Conservation (phyloP, 2,888 invertebrate genomes). For the Spilarctia lutea region DNA sequence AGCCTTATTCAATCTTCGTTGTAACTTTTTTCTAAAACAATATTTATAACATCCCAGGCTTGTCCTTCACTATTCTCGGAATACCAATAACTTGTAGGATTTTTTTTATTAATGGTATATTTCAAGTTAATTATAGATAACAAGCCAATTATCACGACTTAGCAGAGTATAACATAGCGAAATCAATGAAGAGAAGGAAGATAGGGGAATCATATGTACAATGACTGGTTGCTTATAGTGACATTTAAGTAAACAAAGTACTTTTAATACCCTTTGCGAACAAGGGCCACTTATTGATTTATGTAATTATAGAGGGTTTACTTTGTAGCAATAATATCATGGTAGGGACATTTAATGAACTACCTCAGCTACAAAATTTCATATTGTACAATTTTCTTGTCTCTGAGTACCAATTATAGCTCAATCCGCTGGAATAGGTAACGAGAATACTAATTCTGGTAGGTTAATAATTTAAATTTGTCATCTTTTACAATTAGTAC, state of each 20-base stretch:
- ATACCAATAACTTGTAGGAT: not conserved
- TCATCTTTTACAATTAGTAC: no score
- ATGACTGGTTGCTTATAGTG: slow-evolving; percentile 58
- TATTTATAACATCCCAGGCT: not conserved
- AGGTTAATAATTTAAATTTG: not conserved
- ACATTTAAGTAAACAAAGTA: slow-evolving; percentile 59
- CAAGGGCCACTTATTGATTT: slow-evolving; percentile 31
- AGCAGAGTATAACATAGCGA: not conserved
- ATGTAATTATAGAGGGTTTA: slow-evolving; percentile 31
- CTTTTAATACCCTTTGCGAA: slow-evolving; percentile 28
- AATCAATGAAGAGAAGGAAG: not conserved
- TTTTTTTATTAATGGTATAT: not conserved
- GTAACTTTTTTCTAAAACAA: slow-evolving; percentile 22
- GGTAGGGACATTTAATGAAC: slow-evolving; percentile 10
- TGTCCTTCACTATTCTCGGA: slow-evolving; percentile 1
- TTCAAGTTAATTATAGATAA: not conserved
- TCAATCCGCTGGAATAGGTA: not conserved
- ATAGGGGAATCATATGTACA: slow-evolving; percentile 12
- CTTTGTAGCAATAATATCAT: slow-evolving; percentile 5
- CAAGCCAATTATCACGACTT: not conserved
- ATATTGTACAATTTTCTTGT: not conserved
- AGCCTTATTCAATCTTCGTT: slow-evolving; percentile 48
- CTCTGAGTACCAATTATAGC: not conserved
- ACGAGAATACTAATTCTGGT: not conserved
- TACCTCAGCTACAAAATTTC: not conserved